These are phyloP conservation scores for Montipora efflorescens DNA, from an alignment of 64 coral and sea anemone species.

Conservation along the genomic window DNA sequence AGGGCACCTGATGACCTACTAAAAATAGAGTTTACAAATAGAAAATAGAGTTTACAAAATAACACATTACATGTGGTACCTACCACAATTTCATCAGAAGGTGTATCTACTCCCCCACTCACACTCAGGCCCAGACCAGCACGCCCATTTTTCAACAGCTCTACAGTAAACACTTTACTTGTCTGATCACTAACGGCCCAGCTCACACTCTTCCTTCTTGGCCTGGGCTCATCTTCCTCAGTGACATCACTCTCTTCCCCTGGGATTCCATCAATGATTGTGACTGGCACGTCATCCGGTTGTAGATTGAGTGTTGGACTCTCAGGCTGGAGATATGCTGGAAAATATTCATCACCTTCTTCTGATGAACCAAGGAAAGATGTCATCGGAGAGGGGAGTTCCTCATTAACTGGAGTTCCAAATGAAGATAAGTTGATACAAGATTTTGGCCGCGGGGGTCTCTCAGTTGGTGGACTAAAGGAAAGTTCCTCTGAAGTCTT, in stretches of 20 bases:
- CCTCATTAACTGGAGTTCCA: slow-evolving; percentile 52
- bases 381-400: slow-evolving; percentile 20
- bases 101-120: slow-evolving; percentile 69
- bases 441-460: slow-evolving; percentile 48
- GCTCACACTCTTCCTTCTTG: slow-evolving; percentile 72
- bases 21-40: no score
- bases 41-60: no score
- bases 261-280: slow-evolving; percentile 93
- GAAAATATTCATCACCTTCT: slow-evolving; percentile 53
- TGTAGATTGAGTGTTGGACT: slow-evolving; percentile 82
- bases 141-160: slow-evolving; percentile 70
- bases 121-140: slow-evolving; percentile 82
- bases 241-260: slow-evolving; percentile 32
- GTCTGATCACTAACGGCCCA: slow-evolving; percentile 74
- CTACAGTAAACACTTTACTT: slow-evolving; percentile 79
- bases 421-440: slow-evolving; percentile 81
- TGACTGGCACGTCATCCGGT: slow-evolving; percentile 84
- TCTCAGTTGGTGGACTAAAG: slow-evolving; percentile 52
- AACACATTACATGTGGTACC: not conserved
- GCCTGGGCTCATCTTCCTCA: slow-evolving; percentile 47
- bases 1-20: no score
- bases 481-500: slow-evolving; percentile 79
- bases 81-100: slow-evolving; percentile 79
- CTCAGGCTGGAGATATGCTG: slow-evolving; percentile 57
- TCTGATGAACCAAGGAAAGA: slow-evolving; percentile 59